A percentile compares a stretch with the other conserved stretches of the same genome.
phyloP scores from a whole-genome alignment of 2,113 vertebrate genomes.

The Connochaetes taurinus region DNA sequence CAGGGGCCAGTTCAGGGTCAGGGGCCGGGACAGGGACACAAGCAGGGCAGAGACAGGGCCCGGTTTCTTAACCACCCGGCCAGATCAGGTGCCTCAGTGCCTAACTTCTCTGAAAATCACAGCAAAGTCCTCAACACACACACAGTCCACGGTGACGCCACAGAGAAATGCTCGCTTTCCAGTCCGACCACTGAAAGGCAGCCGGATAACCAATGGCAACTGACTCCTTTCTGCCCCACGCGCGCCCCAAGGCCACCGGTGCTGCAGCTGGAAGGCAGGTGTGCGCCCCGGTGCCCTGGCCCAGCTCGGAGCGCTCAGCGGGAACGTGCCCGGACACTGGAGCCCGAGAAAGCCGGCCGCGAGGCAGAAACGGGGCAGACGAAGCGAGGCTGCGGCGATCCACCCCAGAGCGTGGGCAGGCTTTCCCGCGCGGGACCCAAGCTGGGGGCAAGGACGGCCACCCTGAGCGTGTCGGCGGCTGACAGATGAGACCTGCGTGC shows the following conservation, averaged over 20 bases:
- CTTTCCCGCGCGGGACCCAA: background rate
- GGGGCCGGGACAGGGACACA: fast-evolving
- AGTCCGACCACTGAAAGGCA: fast-evolving
- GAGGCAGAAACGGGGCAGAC: background rate
- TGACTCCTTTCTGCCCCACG: background rate
- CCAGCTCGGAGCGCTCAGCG: background rate
- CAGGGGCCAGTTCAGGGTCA: background rate
- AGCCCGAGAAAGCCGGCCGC: fast-evolving
- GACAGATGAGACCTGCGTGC: fast-evolving
- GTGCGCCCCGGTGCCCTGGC: fast-evolving
- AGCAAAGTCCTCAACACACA: fast-evolving
- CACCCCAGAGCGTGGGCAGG: background rate
- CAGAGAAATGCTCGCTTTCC: background rate
- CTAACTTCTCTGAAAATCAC: background rate
- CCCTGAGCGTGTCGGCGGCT: fast-evolving
- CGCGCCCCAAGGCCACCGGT: fast-evolving
- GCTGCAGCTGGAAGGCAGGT: background rate
- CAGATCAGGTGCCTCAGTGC: background rate
- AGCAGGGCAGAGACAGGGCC: background rate
- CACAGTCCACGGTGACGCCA: fast-evolving
- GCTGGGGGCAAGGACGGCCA: background rate
- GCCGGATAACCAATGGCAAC: background rate
- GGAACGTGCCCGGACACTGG: background rate
- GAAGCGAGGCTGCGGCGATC: fast-evolving
- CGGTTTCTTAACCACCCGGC: background rate